A percentile compares a stretch with the other conserved stretches of the same genome.
Evolutionary conservation across 64 coral and sea anemone species (phyloP).

Genomic region (Platygyra sinensis): DNA sequence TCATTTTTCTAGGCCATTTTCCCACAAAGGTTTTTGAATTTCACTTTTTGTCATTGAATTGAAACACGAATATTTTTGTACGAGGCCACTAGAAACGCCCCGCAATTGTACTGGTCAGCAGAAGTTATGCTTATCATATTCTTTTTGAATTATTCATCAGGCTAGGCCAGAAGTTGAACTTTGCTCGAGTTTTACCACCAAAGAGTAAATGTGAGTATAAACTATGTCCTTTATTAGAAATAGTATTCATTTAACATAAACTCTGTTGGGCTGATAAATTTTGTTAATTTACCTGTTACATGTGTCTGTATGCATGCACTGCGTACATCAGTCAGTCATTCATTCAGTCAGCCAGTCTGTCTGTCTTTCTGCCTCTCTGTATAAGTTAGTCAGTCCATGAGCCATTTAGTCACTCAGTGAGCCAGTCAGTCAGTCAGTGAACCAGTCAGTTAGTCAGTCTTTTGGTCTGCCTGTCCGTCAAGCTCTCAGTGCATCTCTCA

Average conservation of each 20-base stretch:
- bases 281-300: too few relatives aligned
- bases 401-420: too few relatives aligned
- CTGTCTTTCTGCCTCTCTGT: not conserved
- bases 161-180: constrained; percentile 63
- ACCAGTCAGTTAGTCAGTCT: not conserved
- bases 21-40: too few relatives aligned
- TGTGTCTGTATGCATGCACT: too few relatives aligned
- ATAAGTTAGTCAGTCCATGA: not conserved
- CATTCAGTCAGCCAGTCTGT: not conserved
- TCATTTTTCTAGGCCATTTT: too few relatives aligned
- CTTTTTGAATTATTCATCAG: constrained; percentile 5
- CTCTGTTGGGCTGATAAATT: too few relatives aligned
- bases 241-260: not conserved
- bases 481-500: too few relatives aligned
- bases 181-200: constrained; percentile 58
- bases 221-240: not conserved
- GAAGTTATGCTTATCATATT: not conserved
- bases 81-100: too few relatives aligned
- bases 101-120: too few relatives aligned
- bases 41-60: too few relatives aligned
- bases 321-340: not conserved
- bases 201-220: constrained; percentile 69
- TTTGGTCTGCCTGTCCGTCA: too few relatives aligned
- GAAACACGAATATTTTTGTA: too few relatives aligned
- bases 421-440: not conserved